Percentiles rank a stretch among this genome's conserved stretches.
Evolutionary conservation across 2,888 invertebrate species (phyloP).

Genomic region (Operophtera brumata): DNA sequence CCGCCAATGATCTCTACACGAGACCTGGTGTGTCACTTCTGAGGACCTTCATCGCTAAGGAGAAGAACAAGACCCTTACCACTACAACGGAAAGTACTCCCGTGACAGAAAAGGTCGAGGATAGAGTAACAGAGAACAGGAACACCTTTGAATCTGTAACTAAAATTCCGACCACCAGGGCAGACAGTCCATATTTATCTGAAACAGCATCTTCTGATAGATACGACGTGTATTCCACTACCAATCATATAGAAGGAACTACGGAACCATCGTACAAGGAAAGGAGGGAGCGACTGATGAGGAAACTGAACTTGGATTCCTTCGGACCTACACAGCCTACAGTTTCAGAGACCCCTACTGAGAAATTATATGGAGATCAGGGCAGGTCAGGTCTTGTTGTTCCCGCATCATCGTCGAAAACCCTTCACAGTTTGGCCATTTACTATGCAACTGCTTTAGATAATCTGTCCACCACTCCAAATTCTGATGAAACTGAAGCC

Average conservation of each 20-base stretch:
- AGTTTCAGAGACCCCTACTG: slow-evolving; percentile 60
- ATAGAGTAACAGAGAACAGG: slow-evolving; percentile 52
- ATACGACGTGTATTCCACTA: slow-evolving; percentile 50
- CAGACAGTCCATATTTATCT: slow-evolving; percentile 42
- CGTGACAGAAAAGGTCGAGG: slow-evolving; percentile 44
- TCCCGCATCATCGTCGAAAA: slow-evolving; percentile 88
- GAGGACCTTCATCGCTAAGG: slow-evolving; percentile 64
- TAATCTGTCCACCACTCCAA: slow-evolving; percentile 70
- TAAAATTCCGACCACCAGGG: slow-evolving; percentile 64
- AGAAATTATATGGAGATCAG: slow-evolving; percentile 70
- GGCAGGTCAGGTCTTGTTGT: slow-evolving; percentile 83
- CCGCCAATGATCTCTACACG: slow-evolving; percentile 66
- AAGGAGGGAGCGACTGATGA: slow-evolving; percentile 85
- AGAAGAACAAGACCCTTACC: slow-evolving; percentile 60
- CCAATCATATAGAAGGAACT: slow-evolving; percentile 48
- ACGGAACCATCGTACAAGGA: slow-evolving; percentile 79
- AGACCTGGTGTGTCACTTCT: slow-evolving; percentile 71
- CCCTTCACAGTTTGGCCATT: slow-evolving; percentile 87
- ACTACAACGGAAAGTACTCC: slow-evolving; percentile 47
- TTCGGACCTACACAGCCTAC: slow-evolving; percentile 63
- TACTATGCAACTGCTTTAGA: slow-evolving; percentile 88
- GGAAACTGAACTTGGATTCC: slow-evolving; percentile 82
- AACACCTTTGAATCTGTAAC: slow-evolving; percentile 66
- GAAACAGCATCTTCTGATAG: slow-evolving; percentile 56
- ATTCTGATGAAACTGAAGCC: slow-evolving; percentile 58